Evolutionary conservation across 2,113 vertebrate genomes (phyloP), one percentile per base, ranked within the genome.

Genomic region (Morone saxatilis): DNA sequence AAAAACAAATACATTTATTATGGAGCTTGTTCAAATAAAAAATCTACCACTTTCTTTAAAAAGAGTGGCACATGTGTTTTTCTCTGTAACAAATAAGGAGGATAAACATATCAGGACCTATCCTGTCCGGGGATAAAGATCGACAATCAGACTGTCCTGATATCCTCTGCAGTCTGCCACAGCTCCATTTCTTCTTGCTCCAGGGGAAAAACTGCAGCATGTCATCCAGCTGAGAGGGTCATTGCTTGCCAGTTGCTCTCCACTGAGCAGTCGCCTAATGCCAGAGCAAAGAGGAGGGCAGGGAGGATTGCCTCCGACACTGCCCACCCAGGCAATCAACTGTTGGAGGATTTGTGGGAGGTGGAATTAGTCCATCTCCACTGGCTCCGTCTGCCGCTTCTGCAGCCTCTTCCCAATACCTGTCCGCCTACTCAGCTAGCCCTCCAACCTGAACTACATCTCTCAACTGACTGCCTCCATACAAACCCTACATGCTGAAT

Each of bases 241-340:
- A 87, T 89, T 89, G 91, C 88, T 91, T 86, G 87, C 90, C 86
- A 85, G 89, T 93, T 87, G 88, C 90, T 93, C 90, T 89, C 91
- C 81, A 88, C 88, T 91, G 93, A 93, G 87, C 85, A 92, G 88
- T 85, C 75, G 45, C 85, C 87, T 92, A 90, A 88, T 91, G 91
- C 91, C 88, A 87, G 89, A 90, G 90, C 86, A 86, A 92, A 91
- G 87, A 92, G 82, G 88, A 90, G 89, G 92, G 91, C 82, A 91
- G 89, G 90, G 83, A 88, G 90, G 89, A 87, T 90, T 93, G 92
- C 88, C 90, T 91, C 86, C 84, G 78, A 91, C 86, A 89, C 88
- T 92, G 87, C 91, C 92, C 91, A 93, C 91, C 90, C 90, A 93
- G 88, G 91, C 92, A 93, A 94, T 93, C 92, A 93, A 90, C 88